A percentile compares a stretch with the other conserved stretches of the same genome.
These are phyloP conservation scores for Trogon melanurus DNA, from an alignment of 2,113 vertebrate genomes.

Conservation along the genomic window DNA sequence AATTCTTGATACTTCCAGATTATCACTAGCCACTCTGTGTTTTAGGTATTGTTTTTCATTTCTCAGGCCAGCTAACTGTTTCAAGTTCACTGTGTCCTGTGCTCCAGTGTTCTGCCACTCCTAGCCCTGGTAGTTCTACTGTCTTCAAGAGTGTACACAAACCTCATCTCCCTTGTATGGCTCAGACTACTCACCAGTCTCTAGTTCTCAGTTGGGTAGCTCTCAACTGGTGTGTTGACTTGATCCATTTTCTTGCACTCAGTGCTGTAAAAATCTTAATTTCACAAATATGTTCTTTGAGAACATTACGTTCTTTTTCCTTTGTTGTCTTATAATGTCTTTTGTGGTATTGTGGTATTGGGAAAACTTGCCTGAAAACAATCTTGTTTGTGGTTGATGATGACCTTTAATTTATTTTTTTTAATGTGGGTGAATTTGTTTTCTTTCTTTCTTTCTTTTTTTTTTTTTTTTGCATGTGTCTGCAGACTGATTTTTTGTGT, in stretches of 20 bases:
- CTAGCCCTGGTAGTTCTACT: background rate
- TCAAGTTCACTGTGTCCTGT: background rate
- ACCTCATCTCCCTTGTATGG: rapidly evolving
- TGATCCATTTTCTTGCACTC: background rate
- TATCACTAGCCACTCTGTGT: background rate
- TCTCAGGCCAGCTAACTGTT: background rate
- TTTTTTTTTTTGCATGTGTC: background rate
- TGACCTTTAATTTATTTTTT: background rate
- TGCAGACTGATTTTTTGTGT: background rate
- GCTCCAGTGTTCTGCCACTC: background rate
- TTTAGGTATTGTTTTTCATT: background rate
- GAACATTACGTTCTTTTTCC: background rate
- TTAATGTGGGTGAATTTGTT: background rate
- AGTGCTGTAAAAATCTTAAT: background rate
- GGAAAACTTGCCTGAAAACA: background rate
- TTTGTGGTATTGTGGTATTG: background rate
- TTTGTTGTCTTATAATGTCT: background rate
- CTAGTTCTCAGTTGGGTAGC: background rate
- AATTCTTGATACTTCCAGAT: background rate
- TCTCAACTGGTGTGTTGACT: background rate
- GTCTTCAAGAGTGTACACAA: background rate
- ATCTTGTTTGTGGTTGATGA: background rate
- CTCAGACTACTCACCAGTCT: rapidly evolving
- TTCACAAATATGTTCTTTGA: background rate
- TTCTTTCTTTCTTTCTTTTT: background rate